Conservation (phyloP, 2,113 vertebrate genomes). For the Leptocoma aspasia region DNA sequence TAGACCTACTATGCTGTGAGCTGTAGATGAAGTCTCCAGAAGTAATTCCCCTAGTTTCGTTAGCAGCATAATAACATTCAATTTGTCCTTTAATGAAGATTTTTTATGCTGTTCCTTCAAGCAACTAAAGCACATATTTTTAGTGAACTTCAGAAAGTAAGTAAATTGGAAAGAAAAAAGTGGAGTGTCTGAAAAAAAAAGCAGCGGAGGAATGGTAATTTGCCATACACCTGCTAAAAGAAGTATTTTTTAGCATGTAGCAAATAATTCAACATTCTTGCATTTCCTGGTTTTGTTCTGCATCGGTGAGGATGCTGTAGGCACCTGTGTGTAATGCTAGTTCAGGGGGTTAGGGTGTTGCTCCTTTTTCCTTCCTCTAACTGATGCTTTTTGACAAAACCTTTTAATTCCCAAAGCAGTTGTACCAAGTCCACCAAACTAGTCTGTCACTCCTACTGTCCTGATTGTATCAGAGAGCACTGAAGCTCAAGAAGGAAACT, state of each 20-base stretch:
- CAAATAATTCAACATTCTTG: not conserved
- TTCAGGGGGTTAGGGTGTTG: not conserved
- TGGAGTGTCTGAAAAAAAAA: not conserved
- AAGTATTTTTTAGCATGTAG: not conserved
- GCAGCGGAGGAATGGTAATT: not conserved
- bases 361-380: not conserved
- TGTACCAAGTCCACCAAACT: not conserved
- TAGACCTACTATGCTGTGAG: not conserved
- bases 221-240: not conserved
- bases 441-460: not conserved
- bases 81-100: slow-evolving; percentile 1
- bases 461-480: not conserved
- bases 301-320: not conserved
- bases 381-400: not conserved
- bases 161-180: not conserved
- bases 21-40: slow-evolving; percentile 32
- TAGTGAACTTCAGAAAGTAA: not conserved
- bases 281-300: not conserved
- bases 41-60: not conserved
- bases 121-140: not conserved
- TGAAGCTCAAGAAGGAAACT: not conserved
- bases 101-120: not conserved
- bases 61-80: not conserved
- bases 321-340: not conserved
- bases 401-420: not conserved